Evolutionary conservation across 2,113 vertebrate species (phyloP), one percentile per base, ranked within the genome.

Genomic region (Nyctibius bracteatus): DNA sequence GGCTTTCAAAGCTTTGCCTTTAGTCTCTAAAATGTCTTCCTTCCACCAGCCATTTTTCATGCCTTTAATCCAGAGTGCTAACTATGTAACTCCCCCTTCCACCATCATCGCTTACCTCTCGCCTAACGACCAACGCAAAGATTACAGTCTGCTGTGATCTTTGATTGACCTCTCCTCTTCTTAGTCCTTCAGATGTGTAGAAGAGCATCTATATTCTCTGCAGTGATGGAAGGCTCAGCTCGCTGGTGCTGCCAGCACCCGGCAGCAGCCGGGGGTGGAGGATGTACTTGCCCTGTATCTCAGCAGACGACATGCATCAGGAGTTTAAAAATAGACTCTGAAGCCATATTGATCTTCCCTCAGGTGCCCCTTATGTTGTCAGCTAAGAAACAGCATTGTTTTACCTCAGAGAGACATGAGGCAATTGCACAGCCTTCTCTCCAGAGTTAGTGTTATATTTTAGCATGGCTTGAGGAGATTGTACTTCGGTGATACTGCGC

Each of bases 401-500:
- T 96, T 96, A 96, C 96, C 96, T 96, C 96, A 96, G 93, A 95
- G 95, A 94, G 88, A 90, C 4, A 5, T 1, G 3, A 68, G 87
- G 93, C 23, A 0, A 35, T 54, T 4, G 17, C 73, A 47, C 88
- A 57, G 86, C 84, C 79, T 94, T 88, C 81, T 92, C 88, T 97
- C 94, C 93, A 77, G 91, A 85, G 92, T 80, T 90, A 89, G 82
- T 33, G 0, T 78, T 91, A 55, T 89, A 82, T 96, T 97, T 93
- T 95, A 96, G 96, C 96, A 96, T 97, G 96, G 92, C 95, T 97
- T 97, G 73, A 96, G 88, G 95, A 94, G 90, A 83, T 90, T 91
- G 90, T 81, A 92, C 78, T 54, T 61, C 67, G 92, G 82, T 90
- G 92, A 92, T 88, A 63, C 82, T 51, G 55, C 80, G 25, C 88